Conservation (phyloP, 2,888 invertebrate species). For the Dexiosoma caninum region DNA sequence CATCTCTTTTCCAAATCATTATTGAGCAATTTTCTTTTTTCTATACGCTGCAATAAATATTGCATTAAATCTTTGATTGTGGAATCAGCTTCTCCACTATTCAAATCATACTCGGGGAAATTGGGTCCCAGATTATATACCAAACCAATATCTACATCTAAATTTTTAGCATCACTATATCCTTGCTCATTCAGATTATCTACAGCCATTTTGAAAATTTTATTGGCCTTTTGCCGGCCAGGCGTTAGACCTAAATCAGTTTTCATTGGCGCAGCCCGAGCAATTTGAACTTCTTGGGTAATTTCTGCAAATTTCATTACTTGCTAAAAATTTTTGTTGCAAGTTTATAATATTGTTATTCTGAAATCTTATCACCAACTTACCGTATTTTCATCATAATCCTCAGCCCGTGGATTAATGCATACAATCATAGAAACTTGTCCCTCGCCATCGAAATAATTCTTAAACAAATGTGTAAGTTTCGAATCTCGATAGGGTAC, state of each 20-base stretch:
- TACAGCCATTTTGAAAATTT: conserved; percentile 81
- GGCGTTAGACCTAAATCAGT: conserved; percentile 84
- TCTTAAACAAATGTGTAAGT: conserved; percentile 96
- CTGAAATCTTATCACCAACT: conserved; percentile 67
- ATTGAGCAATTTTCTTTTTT: conserved; percentile 82
- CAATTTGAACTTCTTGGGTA: conserved; percentile 94
- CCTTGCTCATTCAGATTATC: conserved; percentile 79
- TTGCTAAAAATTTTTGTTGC: conserved; percentile 80
- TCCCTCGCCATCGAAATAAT: conserved; percentile 98
- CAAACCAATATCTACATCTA: conserved; percentile 81
- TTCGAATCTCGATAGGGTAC: conserved; percentile 97
- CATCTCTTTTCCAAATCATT: conserved; percentile 82
- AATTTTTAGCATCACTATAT: conserved; percentile 73
- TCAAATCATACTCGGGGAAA: conserved; percentile 85
- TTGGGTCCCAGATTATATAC: conserved; percentile 86
- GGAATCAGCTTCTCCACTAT: conserved; percentile 82
- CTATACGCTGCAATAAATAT: conserved; percentile 84
- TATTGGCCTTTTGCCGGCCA: conserved; percentile 87
- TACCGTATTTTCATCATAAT: conserved; percentile 96
- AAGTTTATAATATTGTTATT: neutral
- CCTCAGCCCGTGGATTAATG: conserved; percentile 93
- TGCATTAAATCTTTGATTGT: conserved; percentile 83
- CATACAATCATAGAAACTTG: conserved; percentile 98
- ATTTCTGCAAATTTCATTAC: conserved; percentile 98
- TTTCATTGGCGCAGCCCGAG: conserved; percentile 82